Evolutionary conservation across 2,113 vertebrate species (phyloP), one percentile per base, ranked within the genome.

Genomic region (Gambusia affinis): DNA sequence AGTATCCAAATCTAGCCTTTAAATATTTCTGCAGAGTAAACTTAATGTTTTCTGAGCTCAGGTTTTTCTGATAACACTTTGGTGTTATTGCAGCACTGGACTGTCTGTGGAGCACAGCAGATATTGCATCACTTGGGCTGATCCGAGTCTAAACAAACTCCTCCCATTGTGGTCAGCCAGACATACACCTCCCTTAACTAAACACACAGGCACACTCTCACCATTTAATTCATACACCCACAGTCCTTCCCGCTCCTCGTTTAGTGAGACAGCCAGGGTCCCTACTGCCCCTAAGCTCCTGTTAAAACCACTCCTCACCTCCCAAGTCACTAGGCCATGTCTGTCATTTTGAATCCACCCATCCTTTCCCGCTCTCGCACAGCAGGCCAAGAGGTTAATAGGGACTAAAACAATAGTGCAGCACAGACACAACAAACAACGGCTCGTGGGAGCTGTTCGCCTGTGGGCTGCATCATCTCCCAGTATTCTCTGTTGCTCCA

Each of bases 361-460:
- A 81, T 87, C 88, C 86, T 86, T 89, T 90, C 88, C 89, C 88
- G 80, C 92, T 91, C 90, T 90, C 65, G 69, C 89, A 71, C 87
- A 39, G 86, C 30, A 84, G 92, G 93, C 90, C 94, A 90, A 94
- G 88, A 93, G 95, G 95, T 96, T 95, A 96, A 94, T 92, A 94
- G 92, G 92, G 84, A 86, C 70, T 91, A 76, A 94, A 94, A 96
- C 95, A 95, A 95, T 93, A 82, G 94, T 82, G 85, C 39, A 82
- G 87, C 70, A 85, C 85, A 94, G 94, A 93, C 92, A 94, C 94
- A 95, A 94, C 87, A 92, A 93, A 94, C 94, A 90, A 87, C 85
- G 88, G 91, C 92, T 90, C 85, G 35, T 51, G 79, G 91, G 90
- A 95, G 95, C 84, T 80, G 92, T 85, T 61, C 83, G 79, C 87